These are phyloP conservation scores for Dryadula phaetusa DNA, from an alignment of 2,888 invertebrate species.

Conservation along the genomic window DNA sequence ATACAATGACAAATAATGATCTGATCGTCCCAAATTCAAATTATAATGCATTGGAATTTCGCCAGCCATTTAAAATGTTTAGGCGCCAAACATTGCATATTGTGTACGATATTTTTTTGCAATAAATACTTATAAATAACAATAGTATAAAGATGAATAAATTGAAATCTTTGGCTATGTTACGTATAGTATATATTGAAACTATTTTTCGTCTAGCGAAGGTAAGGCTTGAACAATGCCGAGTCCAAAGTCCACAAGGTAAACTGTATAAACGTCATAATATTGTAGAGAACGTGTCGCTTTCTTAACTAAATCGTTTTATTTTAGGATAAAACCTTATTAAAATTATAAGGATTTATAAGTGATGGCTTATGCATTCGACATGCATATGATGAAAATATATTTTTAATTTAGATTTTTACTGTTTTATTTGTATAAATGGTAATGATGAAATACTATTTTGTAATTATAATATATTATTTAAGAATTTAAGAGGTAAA, in stretches of 20 bases:
- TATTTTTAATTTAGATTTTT: background rate
- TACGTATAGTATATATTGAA: slow-evolving; percentile 11
- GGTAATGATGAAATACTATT: background rate
- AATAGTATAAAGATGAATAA: background rate
- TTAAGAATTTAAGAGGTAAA: background rate
- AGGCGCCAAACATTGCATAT: slow-evolving; percentile 51
- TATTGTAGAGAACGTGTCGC: slow-evolving; percentile 62
- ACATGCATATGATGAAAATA: background rate
- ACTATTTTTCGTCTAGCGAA: slow-evolving; percentile 49
- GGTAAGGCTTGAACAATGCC: slow-evolving; percentile 65
- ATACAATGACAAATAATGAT: slow-evolving; percentile 17
- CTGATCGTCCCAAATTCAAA: slow-evolving; percentile 53
- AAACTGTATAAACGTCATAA: slow-evolving; percentile 45
- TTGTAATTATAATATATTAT: background rate
- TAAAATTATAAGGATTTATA: slow-evolving; percentile 5
- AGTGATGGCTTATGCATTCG: background rate
- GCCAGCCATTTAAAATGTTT: slow-evolving; percentile 53
- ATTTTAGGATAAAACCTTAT: slow-evolving; percentile 13
- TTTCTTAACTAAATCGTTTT: slow-evolving; percentile 28
- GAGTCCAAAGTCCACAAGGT: slow-evolving; percentile 83
- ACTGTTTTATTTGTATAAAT: background rate
- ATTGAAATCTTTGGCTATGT: slow-evolving; percentile 5
- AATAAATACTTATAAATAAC: background rate
- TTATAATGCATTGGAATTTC: slow-evolving; percentile 53
- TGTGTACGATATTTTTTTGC: background rate